Percentiles rank a stretch among this genome's conserved stretches.
Evolutionary conservation across 2,888 invertebrate species (phyloP).

Genomic region (Pseudococcus longispinus): DNA sequence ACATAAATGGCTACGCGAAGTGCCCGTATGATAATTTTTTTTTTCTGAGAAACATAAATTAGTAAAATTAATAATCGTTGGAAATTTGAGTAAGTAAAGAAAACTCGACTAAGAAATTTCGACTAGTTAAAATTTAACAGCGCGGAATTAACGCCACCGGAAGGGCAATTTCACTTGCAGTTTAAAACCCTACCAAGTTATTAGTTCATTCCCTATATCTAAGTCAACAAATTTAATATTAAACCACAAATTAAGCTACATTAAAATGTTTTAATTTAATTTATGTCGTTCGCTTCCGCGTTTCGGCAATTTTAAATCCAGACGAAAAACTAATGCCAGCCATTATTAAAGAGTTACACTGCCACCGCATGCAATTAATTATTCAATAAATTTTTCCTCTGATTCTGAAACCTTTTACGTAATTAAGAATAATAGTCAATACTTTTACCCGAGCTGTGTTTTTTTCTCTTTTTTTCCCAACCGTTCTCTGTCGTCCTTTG

Average conservation of each 20-base stretch:
- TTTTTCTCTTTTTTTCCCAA: not conserved
- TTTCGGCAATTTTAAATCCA: conserved; percentile 12
- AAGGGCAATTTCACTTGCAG: conserved; percentile 39
- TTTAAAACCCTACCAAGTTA: conserved; percentile 36
- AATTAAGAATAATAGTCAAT: conserved; percentile 1
- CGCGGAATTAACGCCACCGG: conserved; percentile 36
- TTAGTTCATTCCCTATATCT: conserved; percentile 17
- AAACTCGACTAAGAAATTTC: conserved; percentile 9
- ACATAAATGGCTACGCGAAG: not conserved
- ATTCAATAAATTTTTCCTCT: not conserved
- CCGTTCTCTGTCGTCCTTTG: not conserved
- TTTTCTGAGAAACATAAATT: not conserved
- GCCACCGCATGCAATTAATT: not conserved
- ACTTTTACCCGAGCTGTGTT: not conserved
- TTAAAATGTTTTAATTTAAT: conserved; percentile 33
- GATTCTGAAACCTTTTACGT: not conserved
- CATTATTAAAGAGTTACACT: conserved; percentile 12
- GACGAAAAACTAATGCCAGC: not conserved
- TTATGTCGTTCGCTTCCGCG: conserved; percentile 34
- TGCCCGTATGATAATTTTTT: not conserved
- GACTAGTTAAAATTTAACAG: conserved; percentile 30
- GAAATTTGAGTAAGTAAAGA: not conserved
- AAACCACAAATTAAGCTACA: conserved; percentile 35
- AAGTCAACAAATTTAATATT: conserved; percentile 41
- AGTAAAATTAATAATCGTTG: not conserved